Evolutionary conservation across 2,888 invertebrate species (phyloP).

Genomic region (Exocentrus adspersus): DNA sequence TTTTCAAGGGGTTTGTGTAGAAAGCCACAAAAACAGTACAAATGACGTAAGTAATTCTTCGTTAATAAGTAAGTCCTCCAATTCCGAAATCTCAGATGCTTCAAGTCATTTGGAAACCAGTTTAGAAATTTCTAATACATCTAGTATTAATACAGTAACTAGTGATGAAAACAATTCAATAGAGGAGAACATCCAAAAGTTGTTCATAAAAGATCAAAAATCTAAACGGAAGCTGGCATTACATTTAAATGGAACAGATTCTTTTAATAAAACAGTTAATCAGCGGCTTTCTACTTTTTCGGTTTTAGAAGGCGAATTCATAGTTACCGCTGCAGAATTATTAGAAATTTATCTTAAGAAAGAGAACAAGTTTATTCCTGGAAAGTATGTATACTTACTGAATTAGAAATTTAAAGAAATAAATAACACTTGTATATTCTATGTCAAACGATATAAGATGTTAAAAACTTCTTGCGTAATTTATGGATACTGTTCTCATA

Average conservation of each 20-base stretch:
- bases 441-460: not conserved
- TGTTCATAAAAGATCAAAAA: not conserved
- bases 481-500: not conserved
- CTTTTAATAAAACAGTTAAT: no score
- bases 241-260: not conserved
- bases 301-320: not conserved
- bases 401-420: not conserved
- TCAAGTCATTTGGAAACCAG: not conserved
- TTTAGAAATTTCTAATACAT: not conserved
- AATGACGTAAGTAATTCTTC: not conserved
- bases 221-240: not conserved
- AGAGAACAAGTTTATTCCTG: not conserved
- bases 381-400: not conserved
- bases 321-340: not conserved
- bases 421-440: not conserved
- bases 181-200: not conserved
- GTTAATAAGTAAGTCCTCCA: not conserved
- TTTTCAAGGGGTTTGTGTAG: not conserved
- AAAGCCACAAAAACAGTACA: not conserved
- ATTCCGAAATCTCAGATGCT: not conserved
- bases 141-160: not conserved
- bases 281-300: no score
- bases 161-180: not conserved
- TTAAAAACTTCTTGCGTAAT: not conserved
- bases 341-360: not conserved